Base-by-base conservation (phyloP, 1,140 invertebrate species). In the Drosophila mojavensis region DNA sequence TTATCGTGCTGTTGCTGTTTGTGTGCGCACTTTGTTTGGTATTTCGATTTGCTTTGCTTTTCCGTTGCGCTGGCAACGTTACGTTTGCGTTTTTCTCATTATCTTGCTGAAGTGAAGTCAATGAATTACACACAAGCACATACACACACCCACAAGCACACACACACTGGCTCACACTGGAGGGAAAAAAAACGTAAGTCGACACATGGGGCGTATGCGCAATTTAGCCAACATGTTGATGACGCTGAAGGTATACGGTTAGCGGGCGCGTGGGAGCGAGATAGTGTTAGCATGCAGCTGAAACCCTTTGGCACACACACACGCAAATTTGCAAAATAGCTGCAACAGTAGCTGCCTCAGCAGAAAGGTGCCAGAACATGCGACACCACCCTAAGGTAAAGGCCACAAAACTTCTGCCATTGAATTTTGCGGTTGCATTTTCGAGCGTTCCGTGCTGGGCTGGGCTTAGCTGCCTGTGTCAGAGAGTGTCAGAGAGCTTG, bases 31-130 rank as follows among this genome's bases (percentile, higher is more conserved):
- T 41, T 59, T 64, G 64, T 48, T 79, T 63, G 47, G 61, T 53
- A 61, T 73, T 76, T 67, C 54, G 71, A 47, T 56, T 67, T 66
- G 28, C 62, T 48, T 51, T 58, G 64, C 64, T 48, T 33, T 51
- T 45, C 61, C 58, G 73, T 68, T 61, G 73, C 73, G 75, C 41
- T 55, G 15, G 36, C 55, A 45, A 53, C 47, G 45, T 61, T 66
- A 70, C 47, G 45, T 68, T 69, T 73, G 67, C 64, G 64, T 61
- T 86, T 86, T 86, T 79, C 75, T 86, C 82, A 86, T 86, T 86
- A 86, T 82, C 75, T 70, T 26, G 51, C 51, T 45, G n/a, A 54
- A 76, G 64, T 61, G 50, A 75, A 63, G 62, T 71, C 63, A 67
- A 75, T 78, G 72, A 78, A 75, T 75, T 61, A 75, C 59, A 61